Percentiles rank a stretch among this genome's conserved stretches.
Conservation (phyloP, 2,888 invertebrate species). For the Silvanus unidentatus region DNA sequence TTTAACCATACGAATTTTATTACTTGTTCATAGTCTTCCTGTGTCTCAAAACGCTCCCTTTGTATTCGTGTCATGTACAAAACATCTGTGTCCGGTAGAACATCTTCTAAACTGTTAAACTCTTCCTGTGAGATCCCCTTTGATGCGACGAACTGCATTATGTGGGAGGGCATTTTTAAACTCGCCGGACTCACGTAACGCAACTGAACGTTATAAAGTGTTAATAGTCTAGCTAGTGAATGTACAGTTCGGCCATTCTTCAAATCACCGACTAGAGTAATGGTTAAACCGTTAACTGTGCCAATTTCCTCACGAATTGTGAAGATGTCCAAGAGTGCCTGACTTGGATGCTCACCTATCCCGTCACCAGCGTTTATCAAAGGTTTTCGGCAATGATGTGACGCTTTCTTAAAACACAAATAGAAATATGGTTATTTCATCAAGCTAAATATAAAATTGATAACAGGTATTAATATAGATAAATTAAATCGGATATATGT, state of each 20-base stretch:
- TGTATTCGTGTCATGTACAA: slow-evolving; percentile 98
- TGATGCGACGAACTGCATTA: slow-evolving; percentile 70
- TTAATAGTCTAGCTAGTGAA: slow-evolving; percentile 88
- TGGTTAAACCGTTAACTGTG: slow-evolving; percentile 93
- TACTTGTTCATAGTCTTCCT: slow-evolving; percentile 83
- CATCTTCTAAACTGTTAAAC: slow-evolving; percentile 71
- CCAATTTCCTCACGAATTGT: slow-evolving; percentile 99
- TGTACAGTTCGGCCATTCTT: slow-evolving; percentile 98
- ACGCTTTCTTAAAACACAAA: too few species aligned
- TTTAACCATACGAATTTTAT: too few species aligned
- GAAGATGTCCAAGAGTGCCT: slow-evolving; percentile 94
- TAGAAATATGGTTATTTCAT: too few species aligned
- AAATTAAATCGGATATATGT: too few species aligned
- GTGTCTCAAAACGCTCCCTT: slow-evolving; percentile 78
- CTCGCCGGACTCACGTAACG: slow-evolving; percentile 85
- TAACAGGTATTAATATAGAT: too few species aligned
- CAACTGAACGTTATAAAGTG: slow-evolving; percentile 88
- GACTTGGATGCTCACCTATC: slow-evolving; percentile 94
- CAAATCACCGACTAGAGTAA: slow-evolving; percentile 97
- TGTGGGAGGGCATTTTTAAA: slow-evolving; percentile 86
- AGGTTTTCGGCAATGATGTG: slow-evolving; percentile 78
- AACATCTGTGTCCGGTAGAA: slow-evolving; percentile 90
- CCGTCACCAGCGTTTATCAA: slow-evolving; percentile 99
- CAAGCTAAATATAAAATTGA: too few species aligned
- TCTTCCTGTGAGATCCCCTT: slow-evolving; percentile 75